Evolutionary conservation across 2,113 vertebrate genomes (phyloP), one percentile per base, ranked within the genome.

Genomic region (Meleagris gallopavo): DNA sequence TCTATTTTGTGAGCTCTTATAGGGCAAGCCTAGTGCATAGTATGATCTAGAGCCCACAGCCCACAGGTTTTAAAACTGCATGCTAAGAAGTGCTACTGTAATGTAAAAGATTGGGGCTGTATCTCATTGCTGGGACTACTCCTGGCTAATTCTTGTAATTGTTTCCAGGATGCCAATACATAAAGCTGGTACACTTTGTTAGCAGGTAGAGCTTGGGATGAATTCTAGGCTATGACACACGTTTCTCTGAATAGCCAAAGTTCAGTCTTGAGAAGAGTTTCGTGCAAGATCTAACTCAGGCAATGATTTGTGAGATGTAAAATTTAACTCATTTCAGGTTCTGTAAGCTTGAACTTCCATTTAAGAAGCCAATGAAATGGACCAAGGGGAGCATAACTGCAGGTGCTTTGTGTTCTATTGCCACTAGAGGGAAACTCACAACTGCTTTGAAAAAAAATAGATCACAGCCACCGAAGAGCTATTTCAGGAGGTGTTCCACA

Each of bases 211-310:
- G 67, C 71, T 36, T 25, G 57, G 4, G 54, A 32, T 38, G 9
- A 24, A 14, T 36, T 80, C 19, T 46, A 74, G 38, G 38, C 41
- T 71, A 0, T 74, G 2, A 3, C 19, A 10, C 17, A 12, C 3
- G 9, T 48, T 85, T 83, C 45, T 60, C 64, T 64, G 32, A 46
- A 14, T 40, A 43, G 27, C 15, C 76, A 11, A 76, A 41, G 45
- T 71, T 50, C 46, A 38, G 62, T 25, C 38, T 36, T 0, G 0
- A 80, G 30, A 50, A 46, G 50, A 55, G 46, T 65, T 30, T 40
- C 0, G 0, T 78, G 36, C 29, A 16, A 34, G 34, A 1, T 72
- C 21, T 81, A 20, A 1, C 25, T 77, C 3, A 1, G 13, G 24
- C 43, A 14, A 29, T 64, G 50, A 8, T 83, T 66, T 71, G 5